Evolutionary conservation across 1,140 invertebrate species (phyloP).

Genomic region (Drosophila equinoxialis): DNA sequence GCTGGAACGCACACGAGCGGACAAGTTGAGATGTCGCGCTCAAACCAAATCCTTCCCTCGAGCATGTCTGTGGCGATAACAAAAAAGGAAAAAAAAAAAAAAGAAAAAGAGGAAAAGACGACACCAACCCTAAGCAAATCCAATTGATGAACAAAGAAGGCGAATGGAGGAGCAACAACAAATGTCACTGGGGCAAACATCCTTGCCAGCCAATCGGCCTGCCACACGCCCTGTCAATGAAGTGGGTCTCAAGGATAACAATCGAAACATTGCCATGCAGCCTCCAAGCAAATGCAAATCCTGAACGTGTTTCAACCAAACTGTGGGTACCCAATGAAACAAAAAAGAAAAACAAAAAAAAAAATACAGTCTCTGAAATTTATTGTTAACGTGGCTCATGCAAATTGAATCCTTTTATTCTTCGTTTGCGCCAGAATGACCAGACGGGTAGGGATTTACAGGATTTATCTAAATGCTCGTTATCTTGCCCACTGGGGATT

Average conservation of each 20-base stretch:
- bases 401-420: constrained; percentile 61
- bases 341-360: not conserved
- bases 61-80: constrained; percentile 61
- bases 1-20: constrained; percentile 60
- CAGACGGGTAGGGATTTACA: constrained; percentile 16
- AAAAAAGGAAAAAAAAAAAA: constrained; percentile 16
- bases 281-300: constrained; percentile 62
- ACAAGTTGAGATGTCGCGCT: constrained; percentile 59
- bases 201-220: constrained; percentile 51
- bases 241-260: constrained; percentile 50
- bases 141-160: constrained; percentile 21
- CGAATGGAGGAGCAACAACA: constrained; percentile 41
- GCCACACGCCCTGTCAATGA: constrained; percentile 62
- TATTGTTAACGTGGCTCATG: constrained; percentile 65
- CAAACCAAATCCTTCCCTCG: constrained; percentile 48
- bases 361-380: constrained; percentile 54
- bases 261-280: constrained; percentile 42
- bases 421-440: constrained; percentile 33
- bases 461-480: constrained; percentile 30
- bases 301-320: constrained; percentile 60
- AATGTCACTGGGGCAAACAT: constrained; percentile 52
- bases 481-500: constrained; percentile 19
- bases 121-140: constrained; percentile 7
- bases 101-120: not conserved
- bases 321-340: not conserved